Evolutionary conservation across 2,888 invertebrate species (phyloP), one percentile per base, ranked within the genome.

Genomic region (Brachypalpus laphriformis): DNA sequence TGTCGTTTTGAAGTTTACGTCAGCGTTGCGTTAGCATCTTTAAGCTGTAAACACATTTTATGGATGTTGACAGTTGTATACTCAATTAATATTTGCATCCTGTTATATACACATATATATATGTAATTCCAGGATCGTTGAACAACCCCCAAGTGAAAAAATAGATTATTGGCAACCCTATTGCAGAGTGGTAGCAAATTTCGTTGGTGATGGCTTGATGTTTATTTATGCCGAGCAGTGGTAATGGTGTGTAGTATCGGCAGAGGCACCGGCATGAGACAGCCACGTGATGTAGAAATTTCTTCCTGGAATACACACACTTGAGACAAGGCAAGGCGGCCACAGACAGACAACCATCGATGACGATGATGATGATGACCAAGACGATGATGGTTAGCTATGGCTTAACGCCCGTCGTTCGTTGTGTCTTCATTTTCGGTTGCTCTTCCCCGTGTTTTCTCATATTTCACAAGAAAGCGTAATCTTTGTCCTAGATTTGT

Each of bases 211-310:
- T 37, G 37, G 11, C 40, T 40, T n/a, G n/a, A 9, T 37, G 71
- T 59, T 47, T 22, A 11, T 34, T n/a, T 59, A 57, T 47, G 37
- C 18, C 40, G 14, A 14, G 6, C 40, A 25, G 51, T 11, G 20
- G 49, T 57, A n/a, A 70, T 57, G 61, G 28, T 28, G 25, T 61
- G 11, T 34, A 18, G 22, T 40, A 45, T 47, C 40, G 45, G 63
- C 42, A 37, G 8, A 16, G 25, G 57, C 31, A 74, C 42, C 28
- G 40, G 42, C 74, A 74, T 74, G 74, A 54, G 40, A 63, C 42
- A 54, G 63, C 74, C 74, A 74, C 74, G 74, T 74, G 74, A 74
- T 74, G 54, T 54, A 7, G 74, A 54, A 54, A 74, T 74, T 74
- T 74, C 63, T 74, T 74, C 63, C 74, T 74, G 74, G 54, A 54